phyloP scores from a whole-genome alignment of 2,797 vertebrate species.

The Enteromius unitaeniatus region DNA sequence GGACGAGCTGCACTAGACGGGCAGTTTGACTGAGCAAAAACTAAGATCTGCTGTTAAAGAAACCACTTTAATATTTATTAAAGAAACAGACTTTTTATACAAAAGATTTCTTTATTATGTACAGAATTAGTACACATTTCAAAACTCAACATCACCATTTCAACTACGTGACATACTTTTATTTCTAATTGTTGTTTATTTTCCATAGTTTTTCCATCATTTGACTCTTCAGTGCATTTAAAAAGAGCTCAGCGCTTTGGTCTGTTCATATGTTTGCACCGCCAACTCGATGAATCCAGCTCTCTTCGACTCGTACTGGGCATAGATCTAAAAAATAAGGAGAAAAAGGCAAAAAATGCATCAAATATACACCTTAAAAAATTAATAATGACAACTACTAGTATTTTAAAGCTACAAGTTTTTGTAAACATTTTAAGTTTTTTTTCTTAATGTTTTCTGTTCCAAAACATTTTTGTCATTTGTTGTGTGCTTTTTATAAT shows the following conservation, averaged over 20 bases:
- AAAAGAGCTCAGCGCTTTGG: constrained; percentile 65
- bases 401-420: too few relatives aligned
- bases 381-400: too few relatives aligned
- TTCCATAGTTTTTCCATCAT: too few relatives aligned
- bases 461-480: too few relatives aligned
- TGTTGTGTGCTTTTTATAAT: too few relatives aligned
- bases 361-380: background rate
- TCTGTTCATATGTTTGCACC: constrained; percentile 85
- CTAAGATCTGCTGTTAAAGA: too few relatives aligned
- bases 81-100: background rate
- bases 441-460: too few relatives aligned
- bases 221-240: background rate
- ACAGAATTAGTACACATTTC: background rate
- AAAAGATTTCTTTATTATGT: constrained; percentile 30
- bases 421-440: too few relatives aligned
- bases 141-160: constrained; percentile 8
- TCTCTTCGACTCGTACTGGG: constrained; percentile 86
- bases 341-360: background rate
- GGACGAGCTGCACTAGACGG: too few relatives aligned
- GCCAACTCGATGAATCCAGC: constrained; percentile 88
- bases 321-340: constrained; percentile 82
- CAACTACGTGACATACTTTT: constrained; percentile 48
- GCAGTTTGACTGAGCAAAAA: too few relatives aligned
- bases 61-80: background rate
- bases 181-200: constrained; percentile 8